Base-by-base conservation (phyloP, 2,113 vertebrate genomes). In the Lophius piscatorius region DNA sequence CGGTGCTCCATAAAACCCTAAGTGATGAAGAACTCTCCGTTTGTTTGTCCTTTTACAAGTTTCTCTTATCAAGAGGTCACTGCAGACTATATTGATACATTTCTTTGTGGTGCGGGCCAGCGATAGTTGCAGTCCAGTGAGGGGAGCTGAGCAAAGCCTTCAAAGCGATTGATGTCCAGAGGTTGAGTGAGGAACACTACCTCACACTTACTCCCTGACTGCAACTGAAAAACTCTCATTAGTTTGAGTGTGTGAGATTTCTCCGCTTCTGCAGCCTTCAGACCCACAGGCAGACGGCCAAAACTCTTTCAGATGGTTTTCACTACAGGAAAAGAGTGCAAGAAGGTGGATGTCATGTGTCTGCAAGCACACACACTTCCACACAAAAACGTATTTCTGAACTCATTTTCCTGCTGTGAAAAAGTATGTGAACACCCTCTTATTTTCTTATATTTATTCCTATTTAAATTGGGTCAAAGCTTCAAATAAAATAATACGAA, bases 141-240 rank as follows among this genome's bases (percentile, higher is more conserved):
- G 52, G 29, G 56, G 55, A 67, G 42, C 61, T 42, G 64, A 76
- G 78, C 46, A 75, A 73, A 76, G 79, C 48, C 62, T 73, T 63
- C 52, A 64, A 68, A 58, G 54, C 63, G 33, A 83, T 77, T 79
- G 76, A 81, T 80, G 75, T 76, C 73, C 73, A 56, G 45, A 6
- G 57, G 51, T 60, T 69, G 62, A 42, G 67, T 47, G 48, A 80
- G 65, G 59, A 80, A 49, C 73, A 62, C 46, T 81, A 81, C 85
- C 73, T 88, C 84, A 72, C 64, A 24, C n/a, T 23, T 31, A 57
- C 57, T 55, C 60, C 63, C 54, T 35, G 71, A 57, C 49, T 65
- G 67, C 82, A 76, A n/a, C n/a, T 39, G 63, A 73, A 77, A 86
- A 87, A 81, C 71, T 69, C 80, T 86, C 81, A 87, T 89, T 86